Percentiles rank a stretch among this genome's conserved stretches.
phyloP scores from a whole-genome alignment of 1,140 invertebrate species.

The Zaprionus inermis region DNA sequence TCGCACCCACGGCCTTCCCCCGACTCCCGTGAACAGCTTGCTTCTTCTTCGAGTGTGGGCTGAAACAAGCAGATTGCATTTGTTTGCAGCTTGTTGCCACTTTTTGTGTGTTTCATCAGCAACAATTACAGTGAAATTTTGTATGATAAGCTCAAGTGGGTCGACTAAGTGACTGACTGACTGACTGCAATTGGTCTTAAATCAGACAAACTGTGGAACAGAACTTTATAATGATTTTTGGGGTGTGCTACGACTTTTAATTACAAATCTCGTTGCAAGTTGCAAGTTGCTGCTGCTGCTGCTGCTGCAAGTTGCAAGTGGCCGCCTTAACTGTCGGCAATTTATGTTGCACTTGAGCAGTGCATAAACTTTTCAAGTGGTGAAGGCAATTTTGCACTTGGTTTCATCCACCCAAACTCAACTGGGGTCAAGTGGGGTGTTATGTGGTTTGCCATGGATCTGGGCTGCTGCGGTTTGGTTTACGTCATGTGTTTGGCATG shows the following conservation, averaged over 20 bases:
- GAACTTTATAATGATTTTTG: slow-evolving; percentile 52
- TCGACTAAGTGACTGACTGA: background rate
- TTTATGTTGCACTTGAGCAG: slow-evolving; percentile 74
- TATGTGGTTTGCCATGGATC: background rate
- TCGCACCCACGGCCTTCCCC: background rate
- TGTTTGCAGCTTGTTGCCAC: slow-evolving; percentile 18
- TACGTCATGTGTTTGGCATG: slow-evolving; percentile 20
- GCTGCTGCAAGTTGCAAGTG: slow-evolving; percentile 13
- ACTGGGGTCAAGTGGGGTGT: slow-evolving; percentile 41
- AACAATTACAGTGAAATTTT: slow-evolving; percentile 32
- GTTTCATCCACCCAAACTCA: slow-evolving; percentile 47
- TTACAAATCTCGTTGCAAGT: slow-evolving; percentile 37
- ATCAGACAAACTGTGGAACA: slow-evolving; percentile 33
- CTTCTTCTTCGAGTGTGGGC: background rate
- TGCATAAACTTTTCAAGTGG: slow-evolving; percentile 75
- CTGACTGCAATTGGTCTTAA: slow-evolving; percentile 30
- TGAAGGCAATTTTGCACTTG: slow-evolving; percentile 75
- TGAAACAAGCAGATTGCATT: slow-evolving; percentile 17
- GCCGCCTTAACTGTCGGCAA: slow-evolving; percentile 63
- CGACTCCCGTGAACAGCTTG: slow-evolving; percentile 11
- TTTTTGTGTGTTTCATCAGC: slow-evolving; percentile 28
- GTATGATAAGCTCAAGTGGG: slow-evolving; percentile 46
- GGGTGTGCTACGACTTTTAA: slow-evolving; percentile 48
- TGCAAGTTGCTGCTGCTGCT: slow-evolving; percentile 1
- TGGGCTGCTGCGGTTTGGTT: slow-evolving; percentile 5